These are phyloP conservation scores for Scartelaos histophorus DNA, from an alignment of 2,113 vertebrate species.

Conservation along the genomic window DNA sequence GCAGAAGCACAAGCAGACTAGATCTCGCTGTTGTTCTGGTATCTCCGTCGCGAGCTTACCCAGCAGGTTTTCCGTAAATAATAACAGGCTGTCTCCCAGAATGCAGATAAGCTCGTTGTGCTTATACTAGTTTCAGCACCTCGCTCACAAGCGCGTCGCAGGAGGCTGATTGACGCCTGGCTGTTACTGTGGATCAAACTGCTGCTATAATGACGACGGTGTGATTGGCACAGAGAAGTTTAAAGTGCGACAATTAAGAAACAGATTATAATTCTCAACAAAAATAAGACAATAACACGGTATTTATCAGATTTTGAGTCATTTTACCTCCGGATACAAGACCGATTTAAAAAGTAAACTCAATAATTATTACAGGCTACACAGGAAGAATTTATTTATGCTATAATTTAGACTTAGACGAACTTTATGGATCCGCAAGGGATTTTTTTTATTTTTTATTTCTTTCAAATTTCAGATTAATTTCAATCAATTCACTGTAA, in stretches of 20 bases:
- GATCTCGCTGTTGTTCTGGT: constrained; percentile 1
- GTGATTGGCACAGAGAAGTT: constrained; percentile 31
- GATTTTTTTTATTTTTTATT: too few relatives aligned
- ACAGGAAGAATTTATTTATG: too few relatives aligned
- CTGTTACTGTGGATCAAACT: constrained; percentile 19
- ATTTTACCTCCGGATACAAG: neutral
- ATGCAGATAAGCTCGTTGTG: constrained; percentile 9
- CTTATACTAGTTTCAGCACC: constrained; percentile 16
- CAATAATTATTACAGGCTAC: too few relatives aligned
- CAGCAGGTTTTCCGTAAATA: constrained; percentile 35
- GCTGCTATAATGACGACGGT: constrained; percentile 40
- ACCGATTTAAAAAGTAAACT: too few relatives aligned
- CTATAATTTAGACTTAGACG: too few relatives aligned
- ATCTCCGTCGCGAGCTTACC: neutral
- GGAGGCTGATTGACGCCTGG: constrained; percentile 58
- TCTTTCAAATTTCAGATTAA: too few relatives aligned
- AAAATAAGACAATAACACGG: neutral
- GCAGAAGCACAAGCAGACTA: neutral
- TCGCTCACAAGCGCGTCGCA: constrained; percentile 18
- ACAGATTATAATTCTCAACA: neutral
- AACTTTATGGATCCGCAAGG: too few relatives aligned
- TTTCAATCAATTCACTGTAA: too few relatives aligned
- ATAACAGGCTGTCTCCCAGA: constrained; percentile 26
- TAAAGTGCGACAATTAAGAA: neutral
- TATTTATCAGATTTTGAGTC: neutral